These are phyloP conservation scores for Takifugu ocellatus DNA, from an alignment of 2,797 vertebrate genomes.

Conservation along the genomic window DNA sequence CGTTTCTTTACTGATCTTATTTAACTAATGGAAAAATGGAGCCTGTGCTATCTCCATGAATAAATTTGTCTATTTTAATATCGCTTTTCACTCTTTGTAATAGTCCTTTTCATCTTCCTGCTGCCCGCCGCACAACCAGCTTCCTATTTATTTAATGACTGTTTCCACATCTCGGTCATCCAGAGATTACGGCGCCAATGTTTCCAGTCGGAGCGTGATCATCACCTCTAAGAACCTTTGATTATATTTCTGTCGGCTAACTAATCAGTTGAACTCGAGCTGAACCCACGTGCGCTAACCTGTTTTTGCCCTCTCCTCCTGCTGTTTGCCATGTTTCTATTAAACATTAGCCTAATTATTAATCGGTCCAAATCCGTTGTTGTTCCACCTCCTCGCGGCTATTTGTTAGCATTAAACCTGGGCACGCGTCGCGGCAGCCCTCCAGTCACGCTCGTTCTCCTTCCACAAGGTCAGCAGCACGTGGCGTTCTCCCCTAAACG, in stretches of 20 bases:
- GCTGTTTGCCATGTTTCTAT: too few relatives aligned
- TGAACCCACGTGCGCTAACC: too few relatives aligned
- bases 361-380: too few relatives aligned
- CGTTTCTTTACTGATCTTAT: conserved; percentile 18
- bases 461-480: too few relatives aligned
- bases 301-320: too few relatives aligned
- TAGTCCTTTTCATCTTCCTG: conserved; percentile 23
- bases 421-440: too few relatives aligned
- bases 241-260: not conserved
- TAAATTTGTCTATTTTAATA: conserved; percentile 39
- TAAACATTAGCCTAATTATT: too few relatives aligned
- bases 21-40: conserved; percentile 24
- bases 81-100: conserved; percentile 31
- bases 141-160: conserved; percentile 28
- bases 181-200: conserved; percentile 3
- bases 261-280: not conserved
- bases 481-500: too few relatives aligned
- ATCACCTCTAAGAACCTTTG: not conserved
- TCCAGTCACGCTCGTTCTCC: too few relatives aligned
- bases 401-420: too few relatives aligned
- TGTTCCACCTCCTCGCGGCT: too few relatives aligned
- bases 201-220: conserved; percentile 1
- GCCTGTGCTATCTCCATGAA: conserved; percentile 16
- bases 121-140: conserved; percentile 13
- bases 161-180: conserved; percentile 11